Evolutionary conservation across 2,113 vertebrate species (phyloP).

Genomic region (Collichthys lucidus): DNA sequence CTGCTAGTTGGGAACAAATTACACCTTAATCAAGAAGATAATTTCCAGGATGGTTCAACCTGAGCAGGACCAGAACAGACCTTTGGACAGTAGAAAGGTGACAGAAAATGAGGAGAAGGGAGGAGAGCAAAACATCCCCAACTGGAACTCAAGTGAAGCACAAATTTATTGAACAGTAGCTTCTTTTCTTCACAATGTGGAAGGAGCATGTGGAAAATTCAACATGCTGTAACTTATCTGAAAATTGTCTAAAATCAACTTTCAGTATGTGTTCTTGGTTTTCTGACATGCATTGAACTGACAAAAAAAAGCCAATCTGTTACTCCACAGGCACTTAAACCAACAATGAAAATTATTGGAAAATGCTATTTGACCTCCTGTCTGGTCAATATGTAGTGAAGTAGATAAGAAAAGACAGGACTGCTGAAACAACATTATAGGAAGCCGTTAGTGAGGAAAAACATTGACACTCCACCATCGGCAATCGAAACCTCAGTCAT

Average conservation of each 20-base stretch:
- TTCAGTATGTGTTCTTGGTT: not conserved
- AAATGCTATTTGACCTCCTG: constrained; percentile 41
- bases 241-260: not conserved
- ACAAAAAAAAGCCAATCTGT: not conserved
- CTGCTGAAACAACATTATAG: constrained; percentile 64
- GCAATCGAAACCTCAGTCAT: constrained; percentile 35
- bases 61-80: too few relatives aligned
- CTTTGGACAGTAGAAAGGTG: too few relatives aligned
- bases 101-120: too few relatives aligned
- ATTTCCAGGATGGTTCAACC: too few relatives aligned
- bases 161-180: too few relatives aligned
- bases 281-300: not conserved
- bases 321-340: constrained; percentile 8
- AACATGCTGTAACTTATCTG: not conserved
- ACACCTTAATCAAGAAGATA: too few relatives aligned
- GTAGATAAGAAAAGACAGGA: constrained; percentile 57
- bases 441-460: constrained; percentile 43
- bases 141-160: too few relatives aligned
- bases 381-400: constrained; percentile 42
- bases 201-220: not conserved
- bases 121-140: too few relatives aligned
- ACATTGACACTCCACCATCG: constrained; percentile 25
- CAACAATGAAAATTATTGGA: constrained; percentile 10
- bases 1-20: too few relatives aligned
- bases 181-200: too few relatives aligned